Conservation (phyloP, 1,140 invertebrate species). For the Stegodyphus mimosarum region DNA sequence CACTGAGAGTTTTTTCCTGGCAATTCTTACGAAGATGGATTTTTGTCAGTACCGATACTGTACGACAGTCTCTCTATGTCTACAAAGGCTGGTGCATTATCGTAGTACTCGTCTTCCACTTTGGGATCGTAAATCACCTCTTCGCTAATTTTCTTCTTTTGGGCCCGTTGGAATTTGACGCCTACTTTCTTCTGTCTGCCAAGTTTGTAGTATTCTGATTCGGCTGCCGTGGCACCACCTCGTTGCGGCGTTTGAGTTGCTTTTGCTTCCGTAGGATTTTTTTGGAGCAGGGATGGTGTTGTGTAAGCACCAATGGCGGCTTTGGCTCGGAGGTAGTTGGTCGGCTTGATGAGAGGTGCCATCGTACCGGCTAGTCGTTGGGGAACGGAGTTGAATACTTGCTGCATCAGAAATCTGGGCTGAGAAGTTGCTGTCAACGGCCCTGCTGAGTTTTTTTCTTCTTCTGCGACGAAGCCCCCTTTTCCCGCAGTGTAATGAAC, state of each 20-base stretch:
- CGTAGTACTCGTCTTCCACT: conserved; percentile 41
- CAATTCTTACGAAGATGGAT: not conserved
- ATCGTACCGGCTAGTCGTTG: not conserved
- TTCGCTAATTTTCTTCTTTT: not conserved
- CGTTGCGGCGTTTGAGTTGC: not conserved
- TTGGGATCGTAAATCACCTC: not conserved
- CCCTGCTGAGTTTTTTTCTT: conserved; percentile 63
- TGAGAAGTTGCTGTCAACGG: not conserved
- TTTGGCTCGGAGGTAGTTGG: not conserved
- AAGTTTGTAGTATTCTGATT: not conserved
- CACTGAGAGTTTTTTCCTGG: too few relatives aligned
- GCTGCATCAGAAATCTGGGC: not conserved
- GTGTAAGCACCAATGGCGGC: not conserved
- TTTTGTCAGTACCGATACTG: conserved; percentile 22
- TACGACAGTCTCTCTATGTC: conserved; percentile 43
- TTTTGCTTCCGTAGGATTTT: not conserved
- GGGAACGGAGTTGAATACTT: not conserved
- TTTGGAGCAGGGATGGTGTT: not conserved
- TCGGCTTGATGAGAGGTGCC: not conserved
- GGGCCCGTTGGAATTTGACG: not conserved
- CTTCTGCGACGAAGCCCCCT: conserved; percentile 74
- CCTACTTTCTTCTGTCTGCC: not conserved
- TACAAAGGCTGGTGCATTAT: conserved; percentile 21
- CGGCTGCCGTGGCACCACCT: not conserved
- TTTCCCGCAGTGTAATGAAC: conserved; percentile 75